Conservation (phyloP, 2,888 invertebrate genomes). For the Lasioglossum oenotherae region DNA sequence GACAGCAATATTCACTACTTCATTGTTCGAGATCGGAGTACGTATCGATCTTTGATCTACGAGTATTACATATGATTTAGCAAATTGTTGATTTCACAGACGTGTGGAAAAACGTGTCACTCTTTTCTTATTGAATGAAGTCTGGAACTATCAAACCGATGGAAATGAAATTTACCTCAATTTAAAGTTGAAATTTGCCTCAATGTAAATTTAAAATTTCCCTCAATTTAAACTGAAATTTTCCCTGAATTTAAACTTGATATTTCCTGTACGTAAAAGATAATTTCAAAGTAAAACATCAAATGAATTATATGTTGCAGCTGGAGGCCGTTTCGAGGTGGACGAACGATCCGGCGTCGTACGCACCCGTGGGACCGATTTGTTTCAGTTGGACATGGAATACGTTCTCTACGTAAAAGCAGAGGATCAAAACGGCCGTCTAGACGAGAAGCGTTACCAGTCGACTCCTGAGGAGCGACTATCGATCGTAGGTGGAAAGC, state of each 20-base stretch:
- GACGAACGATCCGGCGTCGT: slow-evolving; percentile 97
- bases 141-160: too few relatives aligned
- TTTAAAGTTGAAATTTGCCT: too few relatives aligned
- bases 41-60: slow-evolving; percentile 51
- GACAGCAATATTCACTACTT: slow-evolving; percentile 98
- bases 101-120: too few relatives aligned
- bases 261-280: too few relatives aligned
- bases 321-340: slow-evolving; percentile 91
- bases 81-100: too few relatives aligned
- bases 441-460: slow-evolving; percentile 95
- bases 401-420: slow-evolving; percentile 98
- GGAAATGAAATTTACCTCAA: too few relatives aligned
- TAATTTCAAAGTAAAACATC: too few relatives aligned
- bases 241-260: too few relatives aligned
- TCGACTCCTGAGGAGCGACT: slow-evolving; percentile 96
- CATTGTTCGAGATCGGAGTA: slow-evolving; percentile 94
- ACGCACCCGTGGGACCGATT: slow-evolving; percentile 94
- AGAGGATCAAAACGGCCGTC: slow-evolving; percentile 96
- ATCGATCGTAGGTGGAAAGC: slow-evolving; percentile 98
- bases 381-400: slow-evolving; percentile 97
- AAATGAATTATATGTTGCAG: slow-evolving; percentile 74
- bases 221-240: too few relatives aligned
- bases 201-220: too few relatives aligned
- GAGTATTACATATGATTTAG: too few relatives aligned
- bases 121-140: too few relatives aligned